Evolutionary conservation across 2,888 invertebrate genomes (phyloP), one percentile per base, ranked within the genome.

Genomic region (Priocnemis perturbator): DNA sequence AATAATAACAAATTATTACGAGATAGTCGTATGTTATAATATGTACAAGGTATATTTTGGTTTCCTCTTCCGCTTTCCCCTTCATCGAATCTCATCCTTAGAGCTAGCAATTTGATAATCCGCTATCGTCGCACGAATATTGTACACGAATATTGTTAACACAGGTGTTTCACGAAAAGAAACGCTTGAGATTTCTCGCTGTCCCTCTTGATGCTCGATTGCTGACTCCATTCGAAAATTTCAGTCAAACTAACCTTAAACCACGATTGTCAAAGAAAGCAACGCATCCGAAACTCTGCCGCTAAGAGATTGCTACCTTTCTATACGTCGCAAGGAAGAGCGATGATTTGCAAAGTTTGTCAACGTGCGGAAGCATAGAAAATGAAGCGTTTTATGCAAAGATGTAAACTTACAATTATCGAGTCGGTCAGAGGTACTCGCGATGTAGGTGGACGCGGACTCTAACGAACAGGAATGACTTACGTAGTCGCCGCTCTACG

Each of bases 1-100:
- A 88, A 87, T 86, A 86, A 83, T 87, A 88, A 88, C 86, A 87
- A 84, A 86, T 85, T 73, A 82, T 79, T 81, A 81, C 79, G 83
- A 82, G 80, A 84, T 83, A 79, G 73, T 73, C 71, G 72, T 64
- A 78, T 70, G 67, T 76, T 78, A 84, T 83, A 82, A 82, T 76
- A 80, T 82, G 65, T 81, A 81, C 71, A 81, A 80, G 68, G 71
- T 81, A 81, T 65, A 74, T 78, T 82, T 81, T 82, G 82, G 82
- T 82, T 81, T 79, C 64, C 67, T 72, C 68, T 78, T 74, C 71
- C 45, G 64, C 67, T 67, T 64, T 69, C 67, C 52, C 50, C 53
- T 23, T 48, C 48, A 7, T 23, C 26, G 4, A 37, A 20, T 37
- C 55, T 62, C 21, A 20, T 62, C 21, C 64, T 66, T 67, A 69